Evolutionary conservation across 2,113 vertebrate species (phyloP), one percentile per base, ranked within the genome.

Genomic region (Lasiurus borealis): DNA sequence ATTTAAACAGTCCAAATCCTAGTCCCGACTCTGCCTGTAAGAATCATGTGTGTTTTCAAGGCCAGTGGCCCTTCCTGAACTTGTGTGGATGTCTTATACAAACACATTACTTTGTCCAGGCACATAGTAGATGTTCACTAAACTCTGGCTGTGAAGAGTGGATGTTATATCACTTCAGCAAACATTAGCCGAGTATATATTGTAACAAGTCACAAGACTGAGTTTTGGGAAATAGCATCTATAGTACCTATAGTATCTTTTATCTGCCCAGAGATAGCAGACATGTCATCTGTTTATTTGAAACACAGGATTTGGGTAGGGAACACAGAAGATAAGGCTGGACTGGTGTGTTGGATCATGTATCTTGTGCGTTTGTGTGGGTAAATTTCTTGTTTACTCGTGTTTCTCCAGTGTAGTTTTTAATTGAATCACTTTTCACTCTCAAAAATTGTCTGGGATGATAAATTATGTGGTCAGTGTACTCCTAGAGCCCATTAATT

Each of bases 371-470:
- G 8, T 77, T 89, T 66, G 10, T 27, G 72, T 7, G 25, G 64
- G 19, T 78, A 91, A 68, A n/a, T 76, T 36, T 8, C 23, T 64
- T 62, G 6, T n/a, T 85, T 71, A 18, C 19, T 50, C 36, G 19
- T 81, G 8, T 36, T 44, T 2, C 78, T 73, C 3, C 18, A 85
- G 6, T 73, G 6, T 68, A 84, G 57, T 23, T 78, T 73, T 23
- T 75, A 64, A 90, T 50, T 25, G 13, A 80, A 21, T 31, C 36
- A 85, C 23, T 29, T 92, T 36, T 95, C 14, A 40, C 27, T 54
- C 52, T 72, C 29, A 93, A 69, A 94, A 50, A 40, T 91, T 91
- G 19, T 27, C 40, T 96, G 4, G n/a, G 36, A 23, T 85, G 68
- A 36, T 66, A 57, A 76, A 76, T 68, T 73, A 25, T n/a, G 12